A percentile compares a stretch with the other conserved stretches of the same genome.
Conservation (phyloP, 1,140 invertebrate genomes). For the Tetragonula clypearis region DNA sequence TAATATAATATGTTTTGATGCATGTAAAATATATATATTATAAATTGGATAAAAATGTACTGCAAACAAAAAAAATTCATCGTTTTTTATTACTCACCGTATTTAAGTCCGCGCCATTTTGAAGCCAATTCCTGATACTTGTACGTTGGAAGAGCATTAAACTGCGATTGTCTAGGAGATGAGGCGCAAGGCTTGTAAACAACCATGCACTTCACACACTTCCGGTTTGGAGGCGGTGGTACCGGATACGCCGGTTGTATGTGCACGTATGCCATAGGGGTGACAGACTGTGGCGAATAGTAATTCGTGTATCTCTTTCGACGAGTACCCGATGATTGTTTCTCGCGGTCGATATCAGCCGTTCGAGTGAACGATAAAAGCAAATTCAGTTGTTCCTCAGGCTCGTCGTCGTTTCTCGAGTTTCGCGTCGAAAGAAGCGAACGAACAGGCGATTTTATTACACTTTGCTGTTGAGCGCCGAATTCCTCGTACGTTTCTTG, state of each 20-base stretch:
- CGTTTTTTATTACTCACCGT: slow-evolving; percentile 70
- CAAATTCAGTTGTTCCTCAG: background rate
- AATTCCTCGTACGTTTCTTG: background rate
- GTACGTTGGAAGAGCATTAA: slow-evolving; percentile 69
- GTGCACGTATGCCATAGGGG: slow-evolving; percentile 77
- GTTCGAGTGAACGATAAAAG: background rate
- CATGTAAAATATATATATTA: too few species aligned
- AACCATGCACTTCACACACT: slow-evolving; percentile 76
- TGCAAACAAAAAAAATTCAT: background rate
- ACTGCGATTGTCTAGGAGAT: slow-evolving; percentile 57
- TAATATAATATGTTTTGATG: background rate
- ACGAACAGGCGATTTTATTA: background rate
- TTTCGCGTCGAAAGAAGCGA: background rate
- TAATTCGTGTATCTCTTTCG: slow-evolving; percentile 58
- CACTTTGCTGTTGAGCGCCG: background rate
- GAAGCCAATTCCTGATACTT: slow-evolving; percentile 70
- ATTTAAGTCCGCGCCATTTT: slow-evolving; percentile 74
- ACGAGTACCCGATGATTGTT: background rate
- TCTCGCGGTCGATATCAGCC: background rate
- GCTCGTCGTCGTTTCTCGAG: background rate
- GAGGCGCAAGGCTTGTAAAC: slow-evolving; percentile 76
- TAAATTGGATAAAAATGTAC: background rate
- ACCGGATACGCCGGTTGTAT: slow-evolving; percentile 72
- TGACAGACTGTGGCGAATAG: slow-evolving; percentile 59
- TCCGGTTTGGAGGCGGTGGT: slow-evolving; percentile 66